A percentile compares a stretch with the other conserved stretches of the same genome.
phyloP scores from a whole-genome alignment of 2,888 invertebrate genomes.

The Dexiosoma caninum region DNA sequence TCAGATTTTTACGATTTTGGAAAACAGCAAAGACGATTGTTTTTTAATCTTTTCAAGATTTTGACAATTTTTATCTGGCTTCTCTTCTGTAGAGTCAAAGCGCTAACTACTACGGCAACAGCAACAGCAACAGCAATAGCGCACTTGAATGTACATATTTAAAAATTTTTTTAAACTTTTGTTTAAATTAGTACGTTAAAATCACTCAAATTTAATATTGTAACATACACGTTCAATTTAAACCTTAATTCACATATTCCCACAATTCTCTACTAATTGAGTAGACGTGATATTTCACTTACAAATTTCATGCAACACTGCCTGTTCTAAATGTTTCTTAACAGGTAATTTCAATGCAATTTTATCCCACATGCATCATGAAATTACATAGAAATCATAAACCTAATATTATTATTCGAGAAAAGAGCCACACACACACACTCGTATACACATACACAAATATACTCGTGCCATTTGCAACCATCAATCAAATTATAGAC shows the following conservation, averaged over 20 bases:
- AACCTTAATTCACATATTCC: background rate
- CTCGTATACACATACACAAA: background rate
- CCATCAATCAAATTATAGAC: slow-evolving; percentile 24
- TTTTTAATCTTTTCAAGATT: no score
- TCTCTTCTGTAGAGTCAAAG: no score
- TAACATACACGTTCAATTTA: background rate
- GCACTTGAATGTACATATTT: no score
- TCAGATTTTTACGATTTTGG: no score
- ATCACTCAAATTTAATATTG: no score
- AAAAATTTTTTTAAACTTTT: no score
- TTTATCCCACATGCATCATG: background rate
- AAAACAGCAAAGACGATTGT: no score
- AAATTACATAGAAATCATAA: background rate
- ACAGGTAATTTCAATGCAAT: background rate
- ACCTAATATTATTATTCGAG: slow-evolving; percentile 7
- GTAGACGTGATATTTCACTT: slow-evolving; percentile 9
- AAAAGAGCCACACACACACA: background rate
- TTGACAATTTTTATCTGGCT: no score
- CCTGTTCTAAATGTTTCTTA: background rate
- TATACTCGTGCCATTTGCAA: background rate
- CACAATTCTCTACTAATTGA: slow-evolving; percentile 10
- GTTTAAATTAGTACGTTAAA: no score
- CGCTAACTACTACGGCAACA: no score
- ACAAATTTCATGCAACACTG: background rate
- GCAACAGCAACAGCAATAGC: no score